Evolutionary conservation across 2,888 invertebrate genomes (phyloP), one percentile per base, ranked within the genome.

Genomic region (Ochlodes sylvanus): DNA sequence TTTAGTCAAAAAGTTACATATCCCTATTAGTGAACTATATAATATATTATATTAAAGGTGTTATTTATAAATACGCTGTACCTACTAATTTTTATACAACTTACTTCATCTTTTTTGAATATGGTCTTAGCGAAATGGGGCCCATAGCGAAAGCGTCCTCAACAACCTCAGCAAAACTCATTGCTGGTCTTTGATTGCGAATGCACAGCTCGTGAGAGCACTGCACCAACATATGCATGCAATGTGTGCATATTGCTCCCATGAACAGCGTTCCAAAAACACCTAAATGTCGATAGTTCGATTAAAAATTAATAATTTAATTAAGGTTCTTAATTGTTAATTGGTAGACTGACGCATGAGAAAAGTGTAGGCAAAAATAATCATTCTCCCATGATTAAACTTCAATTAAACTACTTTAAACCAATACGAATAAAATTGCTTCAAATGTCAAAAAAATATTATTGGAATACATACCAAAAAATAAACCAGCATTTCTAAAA

Each of bases 171-270:
- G 97, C 95, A 84, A 98, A 98, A 79, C 95, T 96, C 76, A 98
- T 83, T 4, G 96, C 92, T n/a, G 96, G 96, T 68, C 91, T 84
- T 82, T 96, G 95, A 67, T 95, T 93, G 72, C 97, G 92, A 68
- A 95, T 92, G 82, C 97, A 96, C 10, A 97, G 87, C 79, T 97
- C 97, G 80, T 96, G 96, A 10, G 97, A 95, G 84, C 97, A 96
- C 68, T 93, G 92, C 19, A 95, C 96, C 82, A 97, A 90, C 89
- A 97, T 96, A 83, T 98, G 97, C 97, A 97, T 98, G 88, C 98
- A 98, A 86, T 98, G 98, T 14, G 98, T 97, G 85, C 98, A 98
- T 74, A 98, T 95, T n/a, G 95, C 91, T 14, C 98, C 98, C 94
- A 98, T 96, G 14, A 97, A 78, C 68, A 98, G 87, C 0, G 98